phyloP scores from a whole-genome alignment of 2,888 invertebrate genomes.

The Drosophila emarginata region DNA sequence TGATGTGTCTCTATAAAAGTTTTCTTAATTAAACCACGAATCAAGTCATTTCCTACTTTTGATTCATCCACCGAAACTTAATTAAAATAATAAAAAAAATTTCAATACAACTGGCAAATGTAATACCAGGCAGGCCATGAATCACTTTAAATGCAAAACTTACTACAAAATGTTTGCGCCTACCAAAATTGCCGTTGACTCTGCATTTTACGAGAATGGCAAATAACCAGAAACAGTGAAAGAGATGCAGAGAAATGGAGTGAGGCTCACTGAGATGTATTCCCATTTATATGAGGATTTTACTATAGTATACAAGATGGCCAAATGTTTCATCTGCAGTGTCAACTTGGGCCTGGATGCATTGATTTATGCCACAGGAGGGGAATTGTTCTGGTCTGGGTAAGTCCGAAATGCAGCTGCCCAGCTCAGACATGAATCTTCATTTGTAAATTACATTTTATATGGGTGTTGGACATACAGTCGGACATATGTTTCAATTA shows the following conservation, averaged over 20 bases:
- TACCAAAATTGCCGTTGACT: constrained; percentile 21
- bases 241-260: background rate
- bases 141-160: constrained; percentile 48
- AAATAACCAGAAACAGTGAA: constrained; percentile 23
- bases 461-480: constrained; percentile 22
- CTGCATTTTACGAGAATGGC: constrained; percentile 25
- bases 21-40: too few relatives aligned
- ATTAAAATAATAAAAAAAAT: background rate
- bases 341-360: constrained; percentile 40
- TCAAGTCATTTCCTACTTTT: background rate
- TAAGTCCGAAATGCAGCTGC: background rate
- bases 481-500: constrained; percentile 42
- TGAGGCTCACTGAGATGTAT: constrained; percentile 3
- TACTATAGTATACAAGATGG: constrained; percentile 6
- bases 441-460: constrained; percentile 42
- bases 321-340: constrained; percentile 25
- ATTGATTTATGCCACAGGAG: constrained; percentile 36
- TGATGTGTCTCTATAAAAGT: too few relatives aligned
- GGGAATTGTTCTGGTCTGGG: background rate
- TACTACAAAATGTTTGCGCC: constrained; percentile 18
- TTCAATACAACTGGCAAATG: constrained; percentile 11
- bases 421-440: constrained; percentile 32
- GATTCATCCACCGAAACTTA: background rate
- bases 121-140: constrained; percentile 20
- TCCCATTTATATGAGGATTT: background rate